Base-by-base conservation (phyloP, 1,140 invertebrate genomes). In the Nomia melanderi region DNA sequence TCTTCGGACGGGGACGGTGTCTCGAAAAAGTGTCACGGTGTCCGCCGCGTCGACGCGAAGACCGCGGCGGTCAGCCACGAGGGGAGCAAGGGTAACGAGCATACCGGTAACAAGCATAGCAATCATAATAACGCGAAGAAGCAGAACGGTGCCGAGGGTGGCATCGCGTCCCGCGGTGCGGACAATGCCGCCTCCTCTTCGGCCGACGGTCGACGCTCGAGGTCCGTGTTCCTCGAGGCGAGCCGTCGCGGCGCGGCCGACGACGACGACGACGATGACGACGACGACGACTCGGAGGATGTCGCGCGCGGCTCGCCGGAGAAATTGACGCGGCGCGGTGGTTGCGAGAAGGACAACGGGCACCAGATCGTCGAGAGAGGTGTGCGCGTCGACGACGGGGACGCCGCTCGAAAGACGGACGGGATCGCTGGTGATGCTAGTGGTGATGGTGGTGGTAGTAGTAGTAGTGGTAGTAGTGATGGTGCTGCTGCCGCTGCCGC, bases 61-160 rank as follows among this genome's bases (percentile, higher is more conserved):
- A 63, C 60, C 31, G 62, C 33, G 69, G 62, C 56, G 39, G 9
- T 11, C 11, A 41, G n/a, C 14, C 12, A 44, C 12, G 1, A 44
- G 3, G 20, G 20, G 41, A 20, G 4, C 14, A 44, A 44, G 41
- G 6, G 12, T 56, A 73, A 53, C 23, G 75, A 31, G 27, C 56
- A 54, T 27, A 66, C n/a, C 29, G 36, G 44, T 23, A 47, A 60
- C 65, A 57, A 23, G 41, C 39, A 39, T 65, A 44, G 59, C 65
- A 39, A 33, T 73, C 74, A 39, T 77, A 83, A 66, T 25, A 66
- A 74, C 39, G 44, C 20, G 20, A 20, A 8, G 3, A 44, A 44
- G 39, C 56, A 36, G 20, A 60, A 64, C 79, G 75, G 76, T 77
- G 78, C 25, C 29, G 76, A 50, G 60, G 73, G 71, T 83, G 78